These are phyloP conservation scores for Rattus rattus DNA, from an alignment of 2,113 vertebrate genomes.

Conservation along the genomic window DNA sequence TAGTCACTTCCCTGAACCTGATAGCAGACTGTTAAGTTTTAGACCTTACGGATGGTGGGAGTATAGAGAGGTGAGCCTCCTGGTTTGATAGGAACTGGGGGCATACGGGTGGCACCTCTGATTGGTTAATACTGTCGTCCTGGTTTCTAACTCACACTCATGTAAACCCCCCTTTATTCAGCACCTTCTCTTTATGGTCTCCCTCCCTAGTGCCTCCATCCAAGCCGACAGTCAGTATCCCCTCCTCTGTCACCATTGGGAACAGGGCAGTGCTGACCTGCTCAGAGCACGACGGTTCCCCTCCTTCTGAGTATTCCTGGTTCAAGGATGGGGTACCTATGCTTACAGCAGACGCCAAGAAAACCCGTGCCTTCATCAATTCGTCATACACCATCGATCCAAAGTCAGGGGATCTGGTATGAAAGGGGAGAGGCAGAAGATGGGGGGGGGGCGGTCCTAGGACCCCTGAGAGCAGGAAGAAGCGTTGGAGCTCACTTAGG, in stretches of 20 bases:
- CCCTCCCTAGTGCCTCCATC: conserved; percentile 82
- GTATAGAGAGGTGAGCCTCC: background rate
- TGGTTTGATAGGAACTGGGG: background rate
- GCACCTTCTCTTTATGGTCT: background rate
- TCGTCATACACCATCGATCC: conserved; percentile 91
- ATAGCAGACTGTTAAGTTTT: background rate
- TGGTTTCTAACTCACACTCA: background rate
- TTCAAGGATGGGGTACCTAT: conserved; percentile 89
- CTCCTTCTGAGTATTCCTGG: conserved; percentile 91
- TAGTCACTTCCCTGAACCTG: background rate
- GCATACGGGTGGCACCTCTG: fast-evolving
- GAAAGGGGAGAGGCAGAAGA: background rate
- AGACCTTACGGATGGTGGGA: background rate
- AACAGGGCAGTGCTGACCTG: conserved; percentile 89
- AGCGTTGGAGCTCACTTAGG: background rate
- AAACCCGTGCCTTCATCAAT: conserved; percentile 88
- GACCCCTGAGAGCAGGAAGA: background rate
- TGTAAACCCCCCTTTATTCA: background rate
- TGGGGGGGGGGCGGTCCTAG: background rate
- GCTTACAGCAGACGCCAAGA: conserved; percentile 88
- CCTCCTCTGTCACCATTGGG: conserved; percentile 91
- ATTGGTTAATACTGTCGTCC: background rate
- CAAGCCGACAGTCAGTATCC: conserved; percentile 89
- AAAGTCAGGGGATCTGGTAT: conserved; percentile 91
- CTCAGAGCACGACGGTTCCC: conserved; percentile 91